phyloP scores from a whole-genome alignment of 2,888 invertebrate species.

The Drosophila bunnanda region DNA sequence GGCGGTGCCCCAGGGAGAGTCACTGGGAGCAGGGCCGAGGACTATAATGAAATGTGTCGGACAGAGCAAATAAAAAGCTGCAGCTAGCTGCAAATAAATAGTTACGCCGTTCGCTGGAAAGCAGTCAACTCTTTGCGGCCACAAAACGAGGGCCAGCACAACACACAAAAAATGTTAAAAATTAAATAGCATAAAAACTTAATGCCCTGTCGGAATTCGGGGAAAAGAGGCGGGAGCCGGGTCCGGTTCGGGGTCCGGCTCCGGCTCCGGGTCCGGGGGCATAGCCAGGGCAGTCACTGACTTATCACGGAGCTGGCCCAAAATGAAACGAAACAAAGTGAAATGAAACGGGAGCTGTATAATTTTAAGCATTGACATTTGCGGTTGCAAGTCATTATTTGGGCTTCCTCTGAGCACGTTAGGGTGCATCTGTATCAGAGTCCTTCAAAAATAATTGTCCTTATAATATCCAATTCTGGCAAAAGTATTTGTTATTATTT shows the following conservation, averaged over 20 bases:
- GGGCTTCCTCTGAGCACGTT: slow-evolving; percentile 33
- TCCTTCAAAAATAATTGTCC: neutral
- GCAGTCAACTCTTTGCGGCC: slow-evolving; percentile 69
- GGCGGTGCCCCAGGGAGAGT: neutral
- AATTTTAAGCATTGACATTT: slow-evolving; percentile 80
- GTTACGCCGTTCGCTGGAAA: slow-evolving; percentile 66
- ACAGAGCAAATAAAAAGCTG: slow-evolving; percentile 66
- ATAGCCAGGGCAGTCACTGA: slow-evolving; percentile 18
- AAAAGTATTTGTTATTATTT: neutral
- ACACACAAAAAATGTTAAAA: slow-evolving; percentile 58
- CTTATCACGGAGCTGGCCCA: slow-evolving; percentile 14
- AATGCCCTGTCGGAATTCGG: slow-evolving; percentile 71
- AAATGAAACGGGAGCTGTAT: slow-evolving; percentile 63
- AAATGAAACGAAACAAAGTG: slow-evolving; percentile 35
- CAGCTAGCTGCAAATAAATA: slow-evolving; percentile 62
- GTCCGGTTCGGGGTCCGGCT: too few relatives aligned
- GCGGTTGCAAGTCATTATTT: slow-evolving; percentile 77
- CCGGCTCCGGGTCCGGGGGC: too few relatives aligned
- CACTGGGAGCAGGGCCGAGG: slow-evolving; percentile 2
- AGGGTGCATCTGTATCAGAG: slow-evolving; percentile 12
- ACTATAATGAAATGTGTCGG: slow-evolving; percentile 75
- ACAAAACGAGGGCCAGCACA: slow-evolving; percentile 43
- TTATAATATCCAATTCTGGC: too few relatives aligned
- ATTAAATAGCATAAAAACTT: slow-evolving; percentile 79
- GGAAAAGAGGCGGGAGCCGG: slow-evolving; percentile 36